Evolutionary conservation across 2,113 vertebrate genomes (phyloP).

Genomic region (Sciurus niger): DNA sequence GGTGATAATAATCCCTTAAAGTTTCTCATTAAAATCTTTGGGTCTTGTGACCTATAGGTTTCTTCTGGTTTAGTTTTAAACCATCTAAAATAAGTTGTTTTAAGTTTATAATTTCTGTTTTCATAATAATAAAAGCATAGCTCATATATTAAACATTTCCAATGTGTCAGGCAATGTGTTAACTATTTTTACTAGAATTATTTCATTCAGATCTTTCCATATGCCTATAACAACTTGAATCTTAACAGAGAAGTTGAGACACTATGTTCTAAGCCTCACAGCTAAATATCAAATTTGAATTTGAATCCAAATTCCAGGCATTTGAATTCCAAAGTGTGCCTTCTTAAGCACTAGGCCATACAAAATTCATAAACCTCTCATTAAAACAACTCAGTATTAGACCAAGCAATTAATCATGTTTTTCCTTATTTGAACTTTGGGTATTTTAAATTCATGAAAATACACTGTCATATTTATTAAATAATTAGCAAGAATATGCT

Average conservation of each 20-base stretch:
- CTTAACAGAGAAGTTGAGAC: not conserved
- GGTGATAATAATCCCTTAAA: constrained; percentile 7
- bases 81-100: constrained; percentile 10
- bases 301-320: not conserved
- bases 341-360: not conserved
- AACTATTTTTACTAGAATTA: not conserved
- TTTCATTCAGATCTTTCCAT: not conserved
- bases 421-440: constrained; percentile 37
- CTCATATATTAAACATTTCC: not conserved
- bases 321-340: not conserved
- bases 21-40: not conserved
- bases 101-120: constrained; percentile 27
- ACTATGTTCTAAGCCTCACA: not conserved
- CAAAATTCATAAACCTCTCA: constrained; percentile 25
- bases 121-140: constrained; percentile 12
- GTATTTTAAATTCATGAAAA: not conserved
- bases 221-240: not conserved
- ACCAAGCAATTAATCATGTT: not conserved
- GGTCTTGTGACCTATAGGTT: not conserved
- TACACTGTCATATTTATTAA: not conserved
- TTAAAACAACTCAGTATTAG: not conserved
- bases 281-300: not conserved
- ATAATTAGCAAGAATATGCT: constrained; percentile 32
- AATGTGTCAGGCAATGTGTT: not conserved
- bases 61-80: constrained; percentile 53